Percentiles rank a stretch among this genome's conserved stretches.
Evolutionary conservation across 2,113 vertebrate species (phyloP).

Genomic region (Chionomys nivalis): DNA sequence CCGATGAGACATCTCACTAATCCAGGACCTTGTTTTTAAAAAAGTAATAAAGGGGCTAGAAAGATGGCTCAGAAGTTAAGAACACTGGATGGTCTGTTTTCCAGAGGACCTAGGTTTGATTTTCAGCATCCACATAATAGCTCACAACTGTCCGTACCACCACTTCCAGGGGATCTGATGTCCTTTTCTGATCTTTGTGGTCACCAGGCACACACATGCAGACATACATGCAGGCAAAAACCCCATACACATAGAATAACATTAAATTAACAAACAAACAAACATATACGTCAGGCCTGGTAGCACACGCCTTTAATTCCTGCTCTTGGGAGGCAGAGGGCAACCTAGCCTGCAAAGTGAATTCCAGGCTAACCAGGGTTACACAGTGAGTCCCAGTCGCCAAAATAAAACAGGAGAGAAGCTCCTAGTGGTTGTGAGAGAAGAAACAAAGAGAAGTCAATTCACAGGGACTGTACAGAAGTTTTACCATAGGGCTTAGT

Average conservation of each 20-base stretch:
- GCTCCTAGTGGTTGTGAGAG: background rate
- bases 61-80: background rate
- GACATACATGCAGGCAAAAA: background rate
- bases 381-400: background rate
- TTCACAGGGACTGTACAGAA: background rate
- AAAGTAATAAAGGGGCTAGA: background rate
- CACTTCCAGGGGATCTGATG: background rate
- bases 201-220: background rate
- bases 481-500: background rate
- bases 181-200: background rate
- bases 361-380: background rate
- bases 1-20: background rate
- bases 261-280: background rate
- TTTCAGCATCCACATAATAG: background rate
- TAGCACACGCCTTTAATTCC: background rate
- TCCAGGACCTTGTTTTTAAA: background rate
- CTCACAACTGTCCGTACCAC: background rate
- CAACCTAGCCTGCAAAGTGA: background rate
- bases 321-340: background rate
- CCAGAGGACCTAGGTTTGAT: background rate
- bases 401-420: background rate
- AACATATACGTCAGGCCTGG: background rate
- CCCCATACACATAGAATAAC: background rate
- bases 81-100: background rate
- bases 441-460: slow-evolving; percentile 1